Percentiles rank a stretch among this genome's conserved stretches.
Conservation (phyloP, 2,888 invertebrate genomes). For the Agonopterix arenella region DNA sequence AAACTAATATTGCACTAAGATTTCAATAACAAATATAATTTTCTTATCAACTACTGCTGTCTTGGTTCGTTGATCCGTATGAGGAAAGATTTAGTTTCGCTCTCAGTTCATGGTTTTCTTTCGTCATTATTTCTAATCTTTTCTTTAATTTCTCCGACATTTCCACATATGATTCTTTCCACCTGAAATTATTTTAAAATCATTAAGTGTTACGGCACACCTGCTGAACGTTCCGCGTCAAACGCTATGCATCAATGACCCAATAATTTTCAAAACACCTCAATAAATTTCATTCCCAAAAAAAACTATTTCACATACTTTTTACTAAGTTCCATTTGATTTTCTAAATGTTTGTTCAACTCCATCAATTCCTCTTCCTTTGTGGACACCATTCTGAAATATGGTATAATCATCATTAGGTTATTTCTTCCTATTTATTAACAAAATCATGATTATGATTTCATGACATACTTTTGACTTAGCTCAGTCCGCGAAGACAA, state of each 20-base stretch:
- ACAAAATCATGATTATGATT: neutral
- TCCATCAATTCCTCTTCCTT: constrained; percentile 67
- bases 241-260: no score
- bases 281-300: neutral
- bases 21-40: neutral
- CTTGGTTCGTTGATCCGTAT: constrained; percentile 26
- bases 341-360: constrained; percentile 76
- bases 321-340: constrained; percentile 77
- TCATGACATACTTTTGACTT: constrained; percentile 48
- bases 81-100: constrained; percentile 39
- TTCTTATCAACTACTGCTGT: constrained; percentile 34
- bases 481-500: constrained; percentile 48
- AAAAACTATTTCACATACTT: constrained; percentile 48
- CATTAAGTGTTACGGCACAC: no score
- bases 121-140: constrained; percentile 71
- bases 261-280: no score
- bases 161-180: constrained; percentile 80
- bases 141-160: constrained; percentile 79
- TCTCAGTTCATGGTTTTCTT: constrained; percentile 72
- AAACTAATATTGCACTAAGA: constrained; percentile 46
- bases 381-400: constrained; percentile 61
- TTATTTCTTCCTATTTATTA: neutral
- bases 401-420: neutral
- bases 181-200: constrained; percentile 54
- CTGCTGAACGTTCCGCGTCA: no score